Evolutionary conservation across 2,888 invertebrate species (phyloP).

Genomic region (Eupithecia subfuscata): DNA sequence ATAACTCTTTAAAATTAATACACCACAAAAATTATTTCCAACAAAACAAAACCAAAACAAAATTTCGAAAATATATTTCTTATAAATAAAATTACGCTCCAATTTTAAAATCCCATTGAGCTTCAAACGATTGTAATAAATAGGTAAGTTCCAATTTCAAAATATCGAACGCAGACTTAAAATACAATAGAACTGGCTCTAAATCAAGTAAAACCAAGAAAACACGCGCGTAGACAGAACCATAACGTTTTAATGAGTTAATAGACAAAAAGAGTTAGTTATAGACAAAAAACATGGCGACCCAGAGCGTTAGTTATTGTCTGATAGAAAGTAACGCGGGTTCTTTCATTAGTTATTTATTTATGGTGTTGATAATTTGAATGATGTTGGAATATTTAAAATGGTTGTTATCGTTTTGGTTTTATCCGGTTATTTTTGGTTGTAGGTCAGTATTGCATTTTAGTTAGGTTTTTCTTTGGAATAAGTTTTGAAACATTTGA

Average conservation of each 20-base stretch:
- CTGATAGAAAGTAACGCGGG: slow-evolving; percentile 48
- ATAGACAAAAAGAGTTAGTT: slow-evolving; percentile 41
- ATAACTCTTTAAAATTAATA: not conserved
- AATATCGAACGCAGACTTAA: slow-evolving; percentile 14
- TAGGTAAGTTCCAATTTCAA: slow-evolving; percentile 22
- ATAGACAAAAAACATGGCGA: slow-evolving; percentile 48
- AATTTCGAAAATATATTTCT: not conserved
- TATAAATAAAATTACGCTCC: slow-evolving; percentile 5
- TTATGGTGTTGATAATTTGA: slow-evolving; percentile 38
- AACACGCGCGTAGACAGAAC: slow-evolving; percentile 53
- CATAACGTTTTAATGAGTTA: slow-evolving; percentile 54
- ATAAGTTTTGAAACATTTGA: not conserved
- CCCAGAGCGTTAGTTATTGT: slow-evolving; percentile 53
- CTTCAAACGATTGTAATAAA: not conserved
- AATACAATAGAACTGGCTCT: slow-evolving; percentile 42
- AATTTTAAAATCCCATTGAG: slow-evolving; percentile 3
- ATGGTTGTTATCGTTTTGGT: slow-evolving; percentile 2
- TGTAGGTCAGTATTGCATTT: not conserved
- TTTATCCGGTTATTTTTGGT: not conserved
- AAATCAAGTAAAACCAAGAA: slow-evolving; percentile 44
- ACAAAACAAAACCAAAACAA: not conserved
- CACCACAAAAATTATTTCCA: not conserved
- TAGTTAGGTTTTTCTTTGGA: not conserved
- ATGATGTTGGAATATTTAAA: slow-evolving; percentile 17
- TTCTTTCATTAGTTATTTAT: slow-evolving; percentile 45